Conservation (phyloP, 1,140 invertebrate species). For the Epicauta chinensis region DNA sequence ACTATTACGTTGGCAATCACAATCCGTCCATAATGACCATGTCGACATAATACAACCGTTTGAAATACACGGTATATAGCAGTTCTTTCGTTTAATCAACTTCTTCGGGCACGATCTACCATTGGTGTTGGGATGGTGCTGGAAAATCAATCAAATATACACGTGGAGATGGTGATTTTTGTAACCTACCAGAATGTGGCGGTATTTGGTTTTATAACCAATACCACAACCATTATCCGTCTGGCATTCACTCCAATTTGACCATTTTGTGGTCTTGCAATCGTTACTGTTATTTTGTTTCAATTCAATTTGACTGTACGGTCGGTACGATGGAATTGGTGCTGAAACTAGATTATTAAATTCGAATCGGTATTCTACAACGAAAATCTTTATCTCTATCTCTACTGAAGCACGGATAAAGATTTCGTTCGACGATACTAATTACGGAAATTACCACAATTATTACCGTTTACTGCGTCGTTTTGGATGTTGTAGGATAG, state of each 20-base stretch:
- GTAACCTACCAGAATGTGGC: slow-evolving; percentile 11
- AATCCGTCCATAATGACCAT: slow-evolving; percentile 58
- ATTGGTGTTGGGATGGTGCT: slow-evolving; percentile 52
- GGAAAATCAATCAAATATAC: too few species aligned
- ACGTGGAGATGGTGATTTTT: too few species aligned
- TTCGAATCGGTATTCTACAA: not conserved
- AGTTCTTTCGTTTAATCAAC: slow-evolving; percentile 40
- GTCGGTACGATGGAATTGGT: slow-evolving; percentile 3
- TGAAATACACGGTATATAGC: slow-evolving; percentile 31
- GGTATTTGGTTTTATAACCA: slow-evolving; percentile 22
- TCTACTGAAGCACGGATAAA: too few species aligned
- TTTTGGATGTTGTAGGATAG: slow-evolving; percentile 39
- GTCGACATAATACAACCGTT: slow-evolving; percentile 49
- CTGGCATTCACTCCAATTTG: slow-evolving; percentile 28
- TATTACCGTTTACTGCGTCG: slow-evolving; percentile 31
- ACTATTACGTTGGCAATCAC: slow-evolving; percentile 49
- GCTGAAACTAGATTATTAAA: slow-evolving; percentile 1
- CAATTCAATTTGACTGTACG: slow-evolving; percentile 3
- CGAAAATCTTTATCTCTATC: slow-evolving; percentile 6
- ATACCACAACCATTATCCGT: slow-evolving; percentile 18
- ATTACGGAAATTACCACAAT: slow-evolving; percentile 20
- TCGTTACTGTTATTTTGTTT: not conserved
- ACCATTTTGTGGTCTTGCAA: slow-evolving; percentile 24
- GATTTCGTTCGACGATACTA: too few species aligned
- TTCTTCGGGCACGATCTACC: slow-evolving; percentile 62